Evolutionary conservation across 2,888 invertebrate species (phyloP).

Genomic region (Cepaea hortensis): DNA sequence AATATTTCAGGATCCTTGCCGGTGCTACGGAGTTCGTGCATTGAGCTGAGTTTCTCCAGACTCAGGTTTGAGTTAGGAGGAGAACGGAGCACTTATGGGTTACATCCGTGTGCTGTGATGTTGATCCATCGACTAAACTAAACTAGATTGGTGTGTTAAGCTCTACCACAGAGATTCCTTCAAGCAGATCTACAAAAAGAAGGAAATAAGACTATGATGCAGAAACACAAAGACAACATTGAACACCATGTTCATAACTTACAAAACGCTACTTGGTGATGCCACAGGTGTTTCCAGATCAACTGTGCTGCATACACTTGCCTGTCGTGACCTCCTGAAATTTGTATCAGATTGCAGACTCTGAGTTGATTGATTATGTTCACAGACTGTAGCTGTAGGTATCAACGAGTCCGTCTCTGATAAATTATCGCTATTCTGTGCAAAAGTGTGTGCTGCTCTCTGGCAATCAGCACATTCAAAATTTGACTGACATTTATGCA

Average conservation of each 20-base stretch:
- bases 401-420: slow-evolving; percentile 4
- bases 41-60: no score
- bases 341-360: not conserved
- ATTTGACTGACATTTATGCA: not conserved
- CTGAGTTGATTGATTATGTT: not conserved
- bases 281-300: not conserved
- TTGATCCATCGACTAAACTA: no score
- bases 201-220: no score
- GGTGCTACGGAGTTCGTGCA: no score
- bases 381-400: not conserved
- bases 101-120: no score
- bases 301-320: not conserved
- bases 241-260: not conserved
- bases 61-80: no score
- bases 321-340: not conserved
- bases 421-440: not conserved
- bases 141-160: no score
- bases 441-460: not conserved
- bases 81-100: no score
- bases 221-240: not conserved
- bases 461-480: not conserved
- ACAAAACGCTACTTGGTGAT: not conserved
- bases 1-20: no score
- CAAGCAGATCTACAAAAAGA: no score
- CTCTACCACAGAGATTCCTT: no score